Evolutionary conservation across 1,140 invertebrate species (phyloP).

Genomic region (Drosophila bocki): DNA sequence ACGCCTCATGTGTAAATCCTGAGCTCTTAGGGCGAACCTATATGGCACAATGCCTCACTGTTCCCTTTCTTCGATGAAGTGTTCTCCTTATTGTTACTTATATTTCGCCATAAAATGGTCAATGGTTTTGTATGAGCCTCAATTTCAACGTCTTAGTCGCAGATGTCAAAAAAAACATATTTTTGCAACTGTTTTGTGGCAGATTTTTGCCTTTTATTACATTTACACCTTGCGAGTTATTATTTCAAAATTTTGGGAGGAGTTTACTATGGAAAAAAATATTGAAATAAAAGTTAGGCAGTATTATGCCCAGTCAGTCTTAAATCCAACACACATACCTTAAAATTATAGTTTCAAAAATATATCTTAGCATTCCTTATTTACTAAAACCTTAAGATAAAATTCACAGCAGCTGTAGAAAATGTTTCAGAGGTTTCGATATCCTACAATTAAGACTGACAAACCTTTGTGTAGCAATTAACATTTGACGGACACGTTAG

Average conservation of each 20-base stretch:
- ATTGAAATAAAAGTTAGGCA: background rate
- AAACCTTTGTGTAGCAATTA: conserved; percentile 43
- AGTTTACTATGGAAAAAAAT: background rate
- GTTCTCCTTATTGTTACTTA: conserved; percentile 44
- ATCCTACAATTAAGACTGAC: conserved; percentile 30
- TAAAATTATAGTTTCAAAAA: too few species aligned
- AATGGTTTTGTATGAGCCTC: conserved; percentile 31
- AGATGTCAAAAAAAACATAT: conserved; percentile 21
- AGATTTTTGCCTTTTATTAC: conserved; percentile 3
- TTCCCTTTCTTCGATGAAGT: conserved; percentile 32
- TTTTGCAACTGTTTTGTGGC: conserved; percentile 22
- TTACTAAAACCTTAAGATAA: background rate
- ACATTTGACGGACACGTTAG: conserved; percentile 30
- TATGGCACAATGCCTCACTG: conserved; percentile 24
- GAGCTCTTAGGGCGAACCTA: conserved; percentile 30
- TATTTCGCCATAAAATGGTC: conserved; percentile 39
- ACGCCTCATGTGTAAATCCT: conserved; percentile 44
- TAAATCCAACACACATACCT: too few species aligned
- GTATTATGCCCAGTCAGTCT: too few species aligned
- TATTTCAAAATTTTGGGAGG: background rate
- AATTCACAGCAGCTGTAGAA: conserved; percentile 15
- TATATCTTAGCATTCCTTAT: too few species aligned
- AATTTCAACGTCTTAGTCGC: conserved; percentile 19
- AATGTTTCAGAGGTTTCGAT: background rate
- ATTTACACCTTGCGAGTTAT: background rate